Base-by-base conservation (phyloP, 1,140 invertebrate genomes). In the Drosophila parabipectinata region DNA sequence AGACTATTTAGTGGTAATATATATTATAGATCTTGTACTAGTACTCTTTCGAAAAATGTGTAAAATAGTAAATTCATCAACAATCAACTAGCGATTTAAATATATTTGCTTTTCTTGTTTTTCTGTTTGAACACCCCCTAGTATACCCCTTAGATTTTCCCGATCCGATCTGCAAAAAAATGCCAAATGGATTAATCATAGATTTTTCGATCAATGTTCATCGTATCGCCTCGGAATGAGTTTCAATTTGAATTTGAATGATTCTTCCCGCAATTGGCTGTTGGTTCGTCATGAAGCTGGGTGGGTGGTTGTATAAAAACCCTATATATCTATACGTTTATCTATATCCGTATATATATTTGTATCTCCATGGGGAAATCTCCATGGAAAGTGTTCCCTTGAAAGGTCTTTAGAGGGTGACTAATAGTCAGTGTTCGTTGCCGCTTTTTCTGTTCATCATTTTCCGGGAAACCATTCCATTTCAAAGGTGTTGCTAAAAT, bases 101-200 rank as follows among this genome's bases (percentile, higher is more conserved):
- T 28, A 28, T 6, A 28, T 28, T 28, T 28, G 6, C 6, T 6
- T 7, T 28, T 28, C 26, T 28, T 28, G 5, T 28, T 28, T 28
- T 28, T 5, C 26, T 28, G 26, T 28, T 28, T 28, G 26, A 7
- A 28, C 26, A 28, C 26, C 26, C 26, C 5, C 7, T 28, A 6
- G 4, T 37, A 12, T 37, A 37, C 28, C 9, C 15, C 9, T 18
- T 18, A 18, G 28, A 18, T 7, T 18, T 52, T n/a, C 30, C 15
- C 18, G 10, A 3, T 3, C 24, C 9, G 9, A 28, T 28, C 26
- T 28, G 9, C 72, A 63, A 58, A 44, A 58, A 44, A 44, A 75
- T 75, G 60, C 72, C 72, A 57, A 75, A 26, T 57, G 72, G 53
- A 75, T 75, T 75, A 75, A 66, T 75, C 72, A 75, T 58, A 72